Conservation (phyloP, 2,888 invertebrate species). For the Tipula lateralis region DNA sequence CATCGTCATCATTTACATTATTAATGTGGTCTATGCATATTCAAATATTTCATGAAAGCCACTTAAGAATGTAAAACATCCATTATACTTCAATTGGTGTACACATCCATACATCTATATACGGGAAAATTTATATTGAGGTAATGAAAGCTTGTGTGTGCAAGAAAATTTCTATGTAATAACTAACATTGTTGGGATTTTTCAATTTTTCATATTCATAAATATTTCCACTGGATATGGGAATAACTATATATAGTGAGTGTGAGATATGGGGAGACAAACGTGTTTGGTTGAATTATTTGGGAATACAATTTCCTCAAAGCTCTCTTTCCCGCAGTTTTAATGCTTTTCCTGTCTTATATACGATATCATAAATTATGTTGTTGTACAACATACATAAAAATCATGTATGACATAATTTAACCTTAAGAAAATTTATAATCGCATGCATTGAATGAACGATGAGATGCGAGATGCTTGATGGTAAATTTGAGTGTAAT, state of each 20-base stretch:
- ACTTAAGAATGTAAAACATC: neutral
- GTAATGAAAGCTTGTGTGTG: neutral
- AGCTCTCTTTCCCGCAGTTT: neutral
- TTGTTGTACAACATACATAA: neutral
- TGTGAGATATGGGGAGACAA: neutral
- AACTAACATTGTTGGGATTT: neutral
- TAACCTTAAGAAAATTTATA: neutral
- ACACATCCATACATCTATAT: too few relatives aligned
- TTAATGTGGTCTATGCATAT: neutral
- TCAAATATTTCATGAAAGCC: neutral
- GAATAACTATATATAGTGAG: neutral
- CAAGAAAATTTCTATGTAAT: neutral
- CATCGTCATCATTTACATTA: neutral
- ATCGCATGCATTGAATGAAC: neutral
- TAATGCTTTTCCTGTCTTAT: neutral
- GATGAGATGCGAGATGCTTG: neutral
- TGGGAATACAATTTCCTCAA: neutral
- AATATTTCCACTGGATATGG: neutral
- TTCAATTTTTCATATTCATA: neutral
- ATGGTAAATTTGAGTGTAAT: neutral
- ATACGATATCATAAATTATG: neutral
- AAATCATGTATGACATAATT: neutral
- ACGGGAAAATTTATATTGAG: neutral
- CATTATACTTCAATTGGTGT: conserved; percentile 1
- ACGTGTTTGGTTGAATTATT: neutral